Base-by-base conservation (phyloP, 1,140 invertebrate species). In the Cotesia chilonis region DNA sequence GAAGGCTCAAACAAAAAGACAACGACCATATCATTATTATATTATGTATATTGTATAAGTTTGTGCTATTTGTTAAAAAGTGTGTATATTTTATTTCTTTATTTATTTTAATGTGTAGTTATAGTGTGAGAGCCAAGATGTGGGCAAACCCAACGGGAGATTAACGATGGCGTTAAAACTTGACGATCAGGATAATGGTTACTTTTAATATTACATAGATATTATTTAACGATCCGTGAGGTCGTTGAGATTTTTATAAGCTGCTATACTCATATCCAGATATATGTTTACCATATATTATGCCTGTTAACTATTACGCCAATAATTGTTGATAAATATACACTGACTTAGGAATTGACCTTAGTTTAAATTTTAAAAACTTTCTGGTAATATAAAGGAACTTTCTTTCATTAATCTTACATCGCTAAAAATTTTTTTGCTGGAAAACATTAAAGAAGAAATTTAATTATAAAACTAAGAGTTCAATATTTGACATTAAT, bases 91-190 rank as follows among this genome's bases (percentile, higher is more conserved):
- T 51, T 36, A 9, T 17, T 17, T 57, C 28, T 28, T 37, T 20
- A 57, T 17, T 20, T 47, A 61, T 9, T 61, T 4, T 7, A 63
- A 35, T 70, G 57, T 63, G 4, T 70, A 28, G 28, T 28, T 28
- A 28, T 28, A 28, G 37, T 61, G 17, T 12, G 35, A 38, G 54
- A 61, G 38, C 68, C 52, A 41, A 47, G 57, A 63, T 47, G 41
- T 47, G 41, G 41, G 41, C 41, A 47, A 47, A 47, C 41, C 41
- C 47, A 5, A 9, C 38, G 41, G 28, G 54, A 71, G 61, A 71
- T 71, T 71, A 71, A 71, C 70, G 70, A 63, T 61, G 38, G 70
- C 61, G 70, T 71, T 71, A 63, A 71, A 71, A 57, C 60, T 35
- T 51, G 41, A 47, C 41, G 41, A 47, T 65, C 47, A 37, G 60